phyloP scores from a whole-genome alignment of 2,113 vertebrate species.

The Zapornia atra region DNA sequence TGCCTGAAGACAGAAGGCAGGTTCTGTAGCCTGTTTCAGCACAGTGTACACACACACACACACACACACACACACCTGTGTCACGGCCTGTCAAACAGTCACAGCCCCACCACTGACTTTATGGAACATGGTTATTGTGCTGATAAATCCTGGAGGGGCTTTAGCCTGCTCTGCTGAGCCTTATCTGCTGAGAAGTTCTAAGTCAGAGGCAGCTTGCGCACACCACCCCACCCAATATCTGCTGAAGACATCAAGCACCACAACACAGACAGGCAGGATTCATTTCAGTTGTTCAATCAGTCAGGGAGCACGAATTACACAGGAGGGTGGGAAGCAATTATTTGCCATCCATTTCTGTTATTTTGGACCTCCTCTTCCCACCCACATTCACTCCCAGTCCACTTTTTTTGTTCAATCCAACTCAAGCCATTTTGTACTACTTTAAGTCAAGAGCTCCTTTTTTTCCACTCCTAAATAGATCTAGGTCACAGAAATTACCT shows the following conservation, averaged over 20 bases:
- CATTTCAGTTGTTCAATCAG: neutral
- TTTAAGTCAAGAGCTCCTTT: neutral
- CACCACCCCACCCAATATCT: neutral
- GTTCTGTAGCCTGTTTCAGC: neutral
- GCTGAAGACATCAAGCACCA: neutral
- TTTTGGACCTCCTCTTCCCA: neutral
- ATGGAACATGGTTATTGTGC: neutral
- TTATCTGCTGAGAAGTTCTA: neutral
- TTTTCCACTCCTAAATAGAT: neutral
- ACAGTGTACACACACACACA: too few relatives aligned
- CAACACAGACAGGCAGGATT: neutral
- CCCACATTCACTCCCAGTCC: fast-evolving
- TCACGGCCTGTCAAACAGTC: neutral
- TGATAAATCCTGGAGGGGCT: neutral
- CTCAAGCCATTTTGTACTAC: neutral
- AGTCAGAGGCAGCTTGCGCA: fast-evolving
- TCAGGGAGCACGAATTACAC: fast-evolving
- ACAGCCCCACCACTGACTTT: neutral
- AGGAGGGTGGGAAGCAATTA: neutral
- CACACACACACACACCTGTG: too few relatives aligned
- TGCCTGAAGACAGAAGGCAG: neutral
- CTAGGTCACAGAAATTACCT: neutral
- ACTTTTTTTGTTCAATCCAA: neutral
- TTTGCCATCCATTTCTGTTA: neutral
- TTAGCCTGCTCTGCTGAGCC: neutral